Conservation (phyloP, 35 echinoderm and acorn worm species). For the Stichopus chloronotus region DNA sequence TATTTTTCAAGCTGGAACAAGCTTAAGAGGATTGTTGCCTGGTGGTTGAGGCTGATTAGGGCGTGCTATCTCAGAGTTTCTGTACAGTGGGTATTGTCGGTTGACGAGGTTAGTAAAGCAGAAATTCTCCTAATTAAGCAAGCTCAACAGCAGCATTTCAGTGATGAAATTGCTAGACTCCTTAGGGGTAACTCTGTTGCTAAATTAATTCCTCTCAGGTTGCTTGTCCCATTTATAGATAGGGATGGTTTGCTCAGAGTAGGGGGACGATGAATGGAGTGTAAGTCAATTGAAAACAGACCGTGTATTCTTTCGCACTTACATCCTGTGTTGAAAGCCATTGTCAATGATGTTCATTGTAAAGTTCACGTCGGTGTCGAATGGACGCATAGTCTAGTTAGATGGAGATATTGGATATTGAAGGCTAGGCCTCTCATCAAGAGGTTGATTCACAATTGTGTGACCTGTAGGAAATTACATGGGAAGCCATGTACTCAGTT, state of each 20-base stretch:
- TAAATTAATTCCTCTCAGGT: neutral
- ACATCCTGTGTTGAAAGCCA: constrained; percentile 49
- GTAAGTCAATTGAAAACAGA: constrained; percentile 40
- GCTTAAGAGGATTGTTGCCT: constrained; percentile 14
- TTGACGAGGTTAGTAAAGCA: neutral
- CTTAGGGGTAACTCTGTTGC: neutral
- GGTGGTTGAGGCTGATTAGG: constrained; percentile 13
- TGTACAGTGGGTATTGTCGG: neutral
- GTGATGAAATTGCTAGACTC: neutral
- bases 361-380: constrained; percentile 56
- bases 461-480: constrained; percentile 52
- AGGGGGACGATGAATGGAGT: constrained; percentile 55
- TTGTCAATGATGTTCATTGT: constrained; percentile 46
- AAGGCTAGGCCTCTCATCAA: neutral
- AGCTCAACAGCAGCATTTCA: constrained; percentile 10
- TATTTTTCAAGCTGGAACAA: neutral
- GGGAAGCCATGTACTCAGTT: neutral
- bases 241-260: constrained; percentile 41
- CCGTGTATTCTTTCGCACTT: constrained; percentile 54
- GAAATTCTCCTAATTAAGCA: neutral
- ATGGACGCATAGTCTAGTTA: constrained; percentile 46
- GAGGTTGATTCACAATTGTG: constrained; percentile 41
- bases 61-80: neutral
- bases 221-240: constrained; percentile 6
- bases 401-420: constrained; percentile 52